Conservation (phyloP, 2,113 vertebrate genomes). For the Esox niger region DNA sequence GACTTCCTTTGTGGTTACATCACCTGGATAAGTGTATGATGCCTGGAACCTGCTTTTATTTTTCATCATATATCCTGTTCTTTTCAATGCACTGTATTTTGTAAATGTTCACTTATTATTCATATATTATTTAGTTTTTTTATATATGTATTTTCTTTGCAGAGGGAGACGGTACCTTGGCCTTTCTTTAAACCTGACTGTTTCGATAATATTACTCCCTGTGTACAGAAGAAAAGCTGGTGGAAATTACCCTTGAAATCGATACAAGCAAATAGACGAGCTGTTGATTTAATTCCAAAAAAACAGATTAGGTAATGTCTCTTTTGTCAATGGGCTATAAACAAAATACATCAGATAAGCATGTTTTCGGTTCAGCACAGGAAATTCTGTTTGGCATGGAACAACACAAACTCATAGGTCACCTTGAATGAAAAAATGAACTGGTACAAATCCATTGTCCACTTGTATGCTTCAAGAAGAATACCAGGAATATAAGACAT, state of each 20-base stretch:
- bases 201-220: background rate
- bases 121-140: background rate
- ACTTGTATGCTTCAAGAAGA: background rate
- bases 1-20: background rate
- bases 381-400: slow-evolving; percentile 54
- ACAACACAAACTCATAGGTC: slow-evolving; percentile 24
- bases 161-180: background rate
- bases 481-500: background rate
- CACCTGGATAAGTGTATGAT: background rate
- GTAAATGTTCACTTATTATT: too few species aligned
- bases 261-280: background rate
- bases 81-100: background rate
- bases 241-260: background rate
- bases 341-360: slow-evolving; percentile 25
- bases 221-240: background rate
- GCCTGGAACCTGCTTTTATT: background rate
- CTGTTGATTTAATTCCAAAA: background rate
- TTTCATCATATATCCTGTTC: background rate
- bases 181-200: background rate
- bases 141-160: too few species aligned
- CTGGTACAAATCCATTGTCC: background rate
- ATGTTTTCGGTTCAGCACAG: slow-evolving; percentile 31
- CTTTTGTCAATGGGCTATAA: slow-evolving; percentile 26
- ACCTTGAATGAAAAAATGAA: slow-evolving; percentile 27
- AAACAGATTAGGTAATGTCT: background rate